Evolutionary conservation across 2,113 vertebrate genomes (phyloP), one percentile per base, ranked within the genome.

Genomic region (Pachypanchax playfairii): DNA sequence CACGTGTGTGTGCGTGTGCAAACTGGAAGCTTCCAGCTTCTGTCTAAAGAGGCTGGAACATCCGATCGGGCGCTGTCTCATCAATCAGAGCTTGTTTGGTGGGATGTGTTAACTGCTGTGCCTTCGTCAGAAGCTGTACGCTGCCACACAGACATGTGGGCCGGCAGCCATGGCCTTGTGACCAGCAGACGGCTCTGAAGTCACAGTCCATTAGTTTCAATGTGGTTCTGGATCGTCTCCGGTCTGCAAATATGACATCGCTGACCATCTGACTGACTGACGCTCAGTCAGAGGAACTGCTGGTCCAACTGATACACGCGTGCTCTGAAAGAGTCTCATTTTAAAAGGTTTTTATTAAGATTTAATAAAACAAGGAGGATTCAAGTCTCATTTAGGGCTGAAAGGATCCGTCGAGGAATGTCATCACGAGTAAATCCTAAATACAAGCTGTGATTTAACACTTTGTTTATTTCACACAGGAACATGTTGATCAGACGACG

Each of bases 51-150:
- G 11, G 17, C 26, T 7, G 13, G 22, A 48, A 22, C 33, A 39
- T 15, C 2, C 13, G 35, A 13, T 35, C 33, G 2, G 12, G 2
- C 12, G 28, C 35, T 5, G 35, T 4, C 73, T 66, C 75, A 72
- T 77, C 73, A 65, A 47, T 72, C 38, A 67, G 25, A 15, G 26
- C 58, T 43, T 56, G 65, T 72, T 76, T 73, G 38, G 43, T 43
- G 35, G 47, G 50, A 59, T 43, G 61, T 64, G 43, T 69, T 52
- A 65, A 62, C 41, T 28, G 51, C 52, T 46, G 20, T 31, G 20
- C 66, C 56, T 54, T 65, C 47, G 11, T 52, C 41, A 52, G 29
- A 60, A n/a, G n/a, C n/a, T n/a, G n/a, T n/a, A n/a, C n/a, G n/a
- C n/a, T n/a, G n/a, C n/a, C n/a, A n/a, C n/a, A n/a, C n/a, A n/a